phyloP scores from a whole-genome alignment of 1,140 invertebrate species.

The Goniozus legneri region DNA sequence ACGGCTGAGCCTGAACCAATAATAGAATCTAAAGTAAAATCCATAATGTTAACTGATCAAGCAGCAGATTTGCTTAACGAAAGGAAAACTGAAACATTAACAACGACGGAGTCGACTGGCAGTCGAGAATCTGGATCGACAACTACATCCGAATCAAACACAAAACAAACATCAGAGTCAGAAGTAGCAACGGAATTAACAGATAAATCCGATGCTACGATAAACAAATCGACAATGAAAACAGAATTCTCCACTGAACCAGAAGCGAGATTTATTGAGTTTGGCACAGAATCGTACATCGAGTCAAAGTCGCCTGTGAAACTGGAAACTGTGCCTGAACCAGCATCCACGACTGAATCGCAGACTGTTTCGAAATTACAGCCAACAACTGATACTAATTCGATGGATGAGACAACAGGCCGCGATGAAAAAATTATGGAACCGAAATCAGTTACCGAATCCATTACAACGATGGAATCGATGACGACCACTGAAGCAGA shows the following conservation, averaged over 20 bases:
- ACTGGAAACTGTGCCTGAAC: neutral
- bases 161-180: neutral
- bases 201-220: neutral
- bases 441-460: too few species aligned
- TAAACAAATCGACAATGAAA: conserved; percentile 1
- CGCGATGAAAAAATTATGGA: too few species aligned
- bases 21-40: neutral
- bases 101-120: too few species aligned
- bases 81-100: too few species aligned
- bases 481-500: neutral
- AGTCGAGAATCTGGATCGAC: too few species aligned
- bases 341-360: neutral
- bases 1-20: conserved; percentile 7
- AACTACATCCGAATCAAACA: neutral
- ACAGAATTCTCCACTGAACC: neutral
- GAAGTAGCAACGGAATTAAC: neutral
- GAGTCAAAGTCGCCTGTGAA: neutral
- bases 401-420: too few species aligned
- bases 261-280: neutral
- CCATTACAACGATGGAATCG: neutral
- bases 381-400: neutral
- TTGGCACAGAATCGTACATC: neutral
- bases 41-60: too few species aligned
- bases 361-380: neutral
- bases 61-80: neutral